Percentiles rank a stretch among this genome's conserved stretches.
These are phyloP conservation scores for Meriones psammophilus DNA, from an alignment of 2,797 vertebrate species.

Conservation along the genomic window DNA sequence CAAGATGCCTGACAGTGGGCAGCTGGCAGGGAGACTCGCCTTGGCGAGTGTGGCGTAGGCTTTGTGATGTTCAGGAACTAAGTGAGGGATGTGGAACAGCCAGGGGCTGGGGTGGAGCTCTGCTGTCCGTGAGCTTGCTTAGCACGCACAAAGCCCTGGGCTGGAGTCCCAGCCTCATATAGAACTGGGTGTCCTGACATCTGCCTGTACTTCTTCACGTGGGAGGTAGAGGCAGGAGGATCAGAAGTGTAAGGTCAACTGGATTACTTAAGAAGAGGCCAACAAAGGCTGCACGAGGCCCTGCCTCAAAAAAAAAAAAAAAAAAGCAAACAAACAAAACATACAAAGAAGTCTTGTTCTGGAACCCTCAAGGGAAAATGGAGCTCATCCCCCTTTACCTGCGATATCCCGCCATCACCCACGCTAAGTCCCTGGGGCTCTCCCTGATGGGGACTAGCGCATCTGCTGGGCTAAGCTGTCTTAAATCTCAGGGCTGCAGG, in stretches of 20 bases:
- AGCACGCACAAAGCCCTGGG: background rate
- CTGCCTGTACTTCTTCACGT: background rate
- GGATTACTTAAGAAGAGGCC: background rate
- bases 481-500: background rate
- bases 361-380: background rate
- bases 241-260: background rate
- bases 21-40: background rate
- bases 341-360: background rate
- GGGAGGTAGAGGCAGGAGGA: background rate
- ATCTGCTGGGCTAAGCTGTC: background rate
- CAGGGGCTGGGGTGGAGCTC: background rate
- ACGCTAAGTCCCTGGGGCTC: background rate
- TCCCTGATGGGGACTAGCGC: background rate
- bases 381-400: no score
- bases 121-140: no score
- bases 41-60: background rate
- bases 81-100: background rate
- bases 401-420: background rate
- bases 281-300: background rate
- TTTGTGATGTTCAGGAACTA: background rate
- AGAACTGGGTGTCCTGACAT: background rate
- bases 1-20: rapidly evolving
- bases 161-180: background rate
- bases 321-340: background rate
- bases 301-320: background rate